Percentiles rank a stretch among this genome's conserved stretches.
Conservation (phyloP, 2,888 invertebrate species). For the Osmoderma eremita region DNA sequence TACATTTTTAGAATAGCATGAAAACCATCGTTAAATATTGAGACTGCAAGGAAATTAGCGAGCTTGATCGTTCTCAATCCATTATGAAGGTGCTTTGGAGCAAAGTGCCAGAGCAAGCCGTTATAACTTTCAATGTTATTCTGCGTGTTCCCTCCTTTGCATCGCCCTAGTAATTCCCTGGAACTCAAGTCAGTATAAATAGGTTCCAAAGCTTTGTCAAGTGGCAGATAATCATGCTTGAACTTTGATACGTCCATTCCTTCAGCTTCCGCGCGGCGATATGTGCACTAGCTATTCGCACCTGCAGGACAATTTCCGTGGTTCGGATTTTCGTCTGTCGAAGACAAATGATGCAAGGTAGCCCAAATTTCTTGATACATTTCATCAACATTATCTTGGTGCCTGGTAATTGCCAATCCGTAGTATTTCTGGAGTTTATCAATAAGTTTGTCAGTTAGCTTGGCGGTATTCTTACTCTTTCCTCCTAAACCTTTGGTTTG, state of each 20-base stretch:
- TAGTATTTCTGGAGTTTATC: neutral
- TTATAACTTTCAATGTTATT: neutral
- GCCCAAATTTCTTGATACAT: neutral
- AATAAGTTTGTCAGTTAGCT: neutral
- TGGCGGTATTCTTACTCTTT: neutral
- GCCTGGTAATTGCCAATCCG: neutral
- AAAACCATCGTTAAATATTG: conserved; percentile 9
- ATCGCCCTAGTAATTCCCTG: neutral
- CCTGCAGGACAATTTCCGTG: neutral
- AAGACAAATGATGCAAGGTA: neutral
- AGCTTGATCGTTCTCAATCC: conserved; percentile 11
- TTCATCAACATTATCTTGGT: neutral
- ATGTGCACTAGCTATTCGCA: neutral
- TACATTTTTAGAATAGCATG: conserved; percentile 9
- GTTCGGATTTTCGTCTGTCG: neutral
- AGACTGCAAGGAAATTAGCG: conserved; percentile 11
- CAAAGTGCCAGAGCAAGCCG: neutral
- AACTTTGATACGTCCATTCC: too few species aligned
- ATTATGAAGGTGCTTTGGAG: conserved; percentile 6
- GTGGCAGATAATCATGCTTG: neutral
- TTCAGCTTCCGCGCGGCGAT: too few species aligned
- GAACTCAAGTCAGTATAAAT: neutral
- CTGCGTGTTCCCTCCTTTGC: neutral
- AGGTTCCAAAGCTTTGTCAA: neutral
- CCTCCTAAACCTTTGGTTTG: neutral